These are phyloP conservation scores for Clarias fuscus DNA, from an alignment of 2,797 vertebrate species.

Conservation along the genomic window DNA sequence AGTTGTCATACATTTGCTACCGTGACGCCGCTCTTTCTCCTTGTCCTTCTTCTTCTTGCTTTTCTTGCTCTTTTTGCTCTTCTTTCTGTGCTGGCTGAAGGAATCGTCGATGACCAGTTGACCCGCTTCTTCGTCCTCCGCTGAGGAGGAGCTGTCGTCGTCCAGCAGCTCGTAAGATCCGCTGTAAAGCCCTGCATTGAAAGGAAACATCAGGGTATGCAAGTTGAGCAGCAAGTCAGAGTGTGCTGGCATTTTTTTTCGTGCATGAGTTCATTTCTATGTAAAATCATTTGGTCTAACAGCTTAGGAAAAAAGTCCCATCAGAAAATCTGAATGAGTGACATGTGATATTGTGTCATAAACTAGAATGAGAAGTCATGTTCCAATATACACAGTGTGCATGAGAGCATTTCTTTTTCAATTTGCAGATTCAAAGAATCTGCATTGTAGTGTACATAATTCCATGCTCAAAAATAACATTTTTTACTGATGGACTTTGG, in stretches of 20 bases:
- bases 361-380: neutral
- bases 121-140: slow-evolving; percentile 77
- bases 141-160: slow-evolving; percentile 80
- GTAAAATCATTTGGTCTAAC: neutral
- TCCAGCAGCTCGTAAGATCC: slow-evolving; percentile 43
- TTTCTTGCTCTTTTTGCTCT: slow-evolving; percentile 86
- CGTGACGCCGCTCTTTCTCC: slow-evolving; percentile 60
- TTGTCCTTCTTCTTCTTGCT: slow-evolving; percentile 80
- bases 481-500: neutral
- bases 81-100: slow-evolving; percentile 79
- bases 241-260: neutral
- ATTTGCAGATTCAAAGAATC: neutral
- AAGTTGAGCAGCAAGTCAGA: neutral
- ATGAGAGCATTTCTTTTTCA: neutral
- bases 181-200: slow-evolving; percentile 50
- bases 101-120: slow-evolving; percentile 83
- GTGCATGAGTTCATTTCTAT: too few species aligned
- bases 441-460: neutral
- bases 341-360: neutral
- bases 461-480: neutral
- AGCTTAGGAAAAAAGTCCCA: neutral
- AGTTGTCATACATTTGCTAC: slow-evolving; percentile 21
- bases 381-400: neutral
- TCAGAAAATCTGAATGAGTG: neutral
- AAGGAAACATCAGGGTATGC: neutral